Evolutionary conservation across 2,113 vertebrate species (phyloP).

Genomic region (Tetrax tetrax): DNA sequence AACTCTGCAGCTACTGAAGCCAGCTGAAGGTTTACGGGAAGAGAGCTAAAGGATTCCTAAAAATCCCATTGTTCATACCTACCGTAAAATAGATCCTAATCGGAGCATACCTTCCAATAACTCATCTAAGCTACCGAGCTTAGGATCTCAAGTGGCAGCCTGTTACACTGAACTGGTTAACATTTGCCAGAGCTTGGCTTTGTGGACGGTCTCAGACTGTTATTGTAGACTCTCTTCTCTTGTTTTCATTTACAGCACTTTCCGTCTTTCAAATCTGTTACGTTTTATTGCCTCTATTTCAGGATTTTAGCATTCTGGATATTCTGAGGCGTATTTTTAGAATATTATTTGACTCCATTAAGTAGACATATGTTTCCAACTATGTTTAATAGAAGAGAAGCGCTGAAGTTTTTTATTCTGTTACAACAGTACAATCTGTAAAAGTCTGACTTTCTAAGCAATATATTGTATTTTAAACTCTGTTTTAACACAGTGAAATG

Average conservation of each 20-base stretch:
- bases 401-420: neutral
- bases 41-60: neutral
- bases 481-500: neutral
- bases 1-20: neutral
- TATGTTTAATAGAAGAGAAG: neutral
- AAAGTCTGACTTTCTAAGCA: neutral
- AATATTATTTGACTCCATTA: neutral
- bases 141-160: neutral
- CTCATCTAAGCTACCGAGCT: neutral
- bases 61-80: neutral
- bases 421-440: neutral
- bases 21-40: neutral
- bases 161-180: neutral
- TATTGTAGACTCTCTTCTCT: neutral
- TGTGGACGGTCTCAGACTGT: neutral
- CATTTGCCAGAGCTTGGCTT: neutral
- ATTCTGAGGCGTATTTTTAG: constrained; percentile 19
- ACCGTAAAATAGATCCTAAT: neutral
- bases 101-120: neutral
- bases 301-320: neutral
- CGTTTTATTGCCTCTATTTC: neutral
- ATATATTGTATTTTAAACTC: neutral
- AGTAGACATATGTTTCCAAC: neutral
- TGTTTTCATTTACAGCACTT: constrained; percentile 33
- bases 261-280: neutral